Conservation (phyloP, 2,113 vertebrate genomes). For the Cyprinodon variegatus region DNA sequence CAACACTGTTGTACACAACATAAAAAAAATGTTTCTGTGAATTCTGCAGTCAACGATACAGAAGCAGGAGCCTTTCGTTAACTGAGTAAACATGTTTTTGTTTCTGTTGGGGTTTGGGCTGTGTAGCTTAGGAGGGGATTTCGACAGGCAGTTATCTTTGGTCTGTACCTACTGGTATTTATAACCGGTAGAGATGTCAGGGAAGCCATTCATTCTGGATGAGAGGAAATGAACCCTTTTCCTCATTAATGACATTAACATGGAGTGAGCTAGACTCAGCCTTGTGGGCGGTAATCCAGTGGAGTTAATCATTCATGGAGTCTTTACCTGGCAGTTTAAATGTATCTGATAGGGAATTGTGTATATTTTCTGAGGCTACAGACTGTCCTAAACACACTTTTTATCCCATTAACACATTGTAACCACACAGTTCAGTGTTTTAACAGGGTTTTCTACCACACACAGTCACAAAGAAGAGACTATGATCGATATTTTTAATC, state of each 20-base stretch:
- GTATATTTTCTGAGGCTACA: background rate
- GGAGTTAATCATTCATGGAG: conserved; percentile 77
- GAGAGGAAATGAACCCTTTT: conserved; percentile 83
- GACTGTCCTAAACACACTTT: background rate
- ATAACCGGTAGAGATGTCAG: conserved; percentile 82
- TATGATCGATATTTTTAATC: no score
- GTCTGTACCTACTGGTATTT: conserved; percentile 80
- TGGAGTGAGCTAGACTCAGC: conserved; percentile 58
- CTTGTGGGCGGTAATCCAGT: conserved; percentile 61
- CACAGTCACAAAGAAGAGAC: background rate
- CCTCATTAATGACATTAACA: conserved; percentile 82
- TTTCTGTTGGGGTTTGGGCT: conserved; percentile 76
- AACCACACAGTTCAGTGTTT: background rate
- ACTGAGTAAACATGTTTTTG: conserved; percentile 48
- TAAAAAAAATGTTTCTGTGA: no score
- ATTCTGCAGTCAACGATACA: no score
- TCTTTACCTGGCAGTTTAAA: conserved; percentile 46
- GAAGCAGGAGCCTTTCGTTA: no score
- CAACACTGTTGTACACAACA: no score
- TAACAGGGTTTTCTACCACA: background rate
- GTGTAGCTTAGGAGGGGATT: conserved; percentile 78
- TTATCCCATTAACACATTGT: no score
- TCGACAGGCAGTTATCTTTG: conserved; percentile 79
- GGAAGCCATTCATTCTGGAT: conserved; percentile 81
- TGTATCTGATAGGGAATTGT: background rate